A percentile compares a stretch with the other conserved stretches of the same genome.
Evolutionary conservation across 1,140 invertebrate genomes (phyloP).

Genomic region (Hetaerina americana): DNA sequence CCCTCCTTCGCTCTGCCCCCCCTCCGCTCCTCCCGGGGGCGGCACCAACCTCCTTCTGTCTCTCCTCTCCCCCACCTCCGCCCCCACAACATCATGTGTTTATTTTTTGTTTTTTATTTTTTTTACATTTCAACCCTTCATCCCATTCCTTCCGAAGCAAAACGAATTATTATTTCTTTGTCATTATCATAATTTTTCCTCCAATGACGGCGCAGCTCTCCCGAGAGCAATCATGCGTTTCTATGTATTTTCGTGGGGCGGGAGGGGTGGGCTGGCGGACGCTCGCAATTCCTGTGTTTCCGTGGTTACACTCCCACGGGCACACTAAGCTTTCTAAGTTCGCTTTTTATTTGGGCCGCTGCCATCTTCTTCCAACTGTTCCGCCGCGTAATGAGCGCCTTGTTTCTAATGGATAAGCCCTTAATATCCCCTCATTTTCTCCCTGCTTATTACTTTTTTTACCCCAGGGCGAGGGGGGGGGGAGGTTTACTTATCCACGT

Average conservation of each 20-base stretch:
- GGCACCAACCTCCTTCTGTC: neutral
- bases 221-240: neutral
- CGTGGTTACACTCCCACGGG: neutral
- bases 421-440: no score
- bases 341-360: neutral
- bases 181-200: neutral
- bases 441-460: no score
- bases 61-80: neutral
- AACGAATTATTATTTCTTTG: neutral
- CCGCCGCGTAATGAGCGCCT: no score
- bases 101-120: no score
- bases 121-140: no score
- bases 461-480: no score
- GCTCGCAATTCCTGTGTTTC: neutral
- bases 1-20: neutral
- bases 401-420: no score
- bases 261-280: no score
- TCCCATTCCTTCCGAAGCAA: neutral
- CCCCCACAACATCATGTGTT: no score
- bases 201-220: neutral
- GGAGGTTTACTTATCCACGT: no score
- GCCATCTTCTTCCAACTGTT: neutral
- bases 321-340: neutral
- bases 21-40: neutral
- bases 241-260: neutral